Evolutionary conservation across 2,113 vertebrate species (phyloP).

Genomic region (Rousettus leschenaultii): DNA sequence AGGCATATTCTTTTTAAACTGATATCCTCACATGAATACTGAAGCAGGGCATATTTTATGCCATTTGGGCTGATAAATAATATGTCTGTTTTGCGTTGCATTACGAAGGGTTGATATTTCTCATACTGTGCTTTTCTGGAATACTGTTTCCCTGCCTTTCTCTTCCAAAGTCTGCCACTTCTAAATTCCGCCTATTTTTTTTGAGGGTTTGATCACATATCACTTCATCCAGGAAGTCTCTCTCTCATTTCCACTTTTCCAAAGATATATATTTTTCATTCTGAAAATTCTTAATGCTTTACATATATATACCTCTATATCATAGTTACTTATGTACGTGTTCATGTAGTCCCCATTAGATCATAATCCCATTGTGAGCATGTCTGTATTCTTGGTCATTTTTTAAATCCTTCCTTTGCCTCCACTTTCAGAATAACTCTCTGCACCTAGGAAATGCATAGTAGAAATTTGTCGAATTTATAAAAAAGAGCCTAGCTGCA

Average conservation of each 20-base stretch:
- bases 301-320: background rate
- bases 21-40: background rate
- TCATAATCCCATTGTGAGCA: background rate
- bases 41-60: background rate
- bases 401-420: background rate
- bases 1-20: background rate
- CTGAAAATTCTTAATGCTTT: background rate
- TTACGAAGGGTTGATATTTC: background rate
- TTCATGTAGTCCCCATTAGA: background rate
- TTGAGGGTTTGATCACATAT: background rate
- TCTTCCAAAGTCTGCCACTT: background rate
- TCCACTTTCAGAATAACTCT: background rate
- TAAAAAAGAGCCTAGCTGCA: background rate
- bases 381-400: background rate
- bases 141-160: background rate
- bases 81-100: background rate
- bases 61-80: constrained; percentile 20
- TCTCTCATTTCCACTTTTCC: background rate
- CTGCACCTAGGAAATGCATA: background rate
- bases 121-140: background rate
- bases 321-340: background rate
- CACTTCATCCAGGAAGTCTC: constrained; percentile 3
- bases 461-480: background rate
- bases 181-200: constrained; percentile 22
- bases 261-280: background rate